Base-by-base conservation (phyloP, 2,888 invertebrate species). In the Pristionchus entomophagus region DNA sequence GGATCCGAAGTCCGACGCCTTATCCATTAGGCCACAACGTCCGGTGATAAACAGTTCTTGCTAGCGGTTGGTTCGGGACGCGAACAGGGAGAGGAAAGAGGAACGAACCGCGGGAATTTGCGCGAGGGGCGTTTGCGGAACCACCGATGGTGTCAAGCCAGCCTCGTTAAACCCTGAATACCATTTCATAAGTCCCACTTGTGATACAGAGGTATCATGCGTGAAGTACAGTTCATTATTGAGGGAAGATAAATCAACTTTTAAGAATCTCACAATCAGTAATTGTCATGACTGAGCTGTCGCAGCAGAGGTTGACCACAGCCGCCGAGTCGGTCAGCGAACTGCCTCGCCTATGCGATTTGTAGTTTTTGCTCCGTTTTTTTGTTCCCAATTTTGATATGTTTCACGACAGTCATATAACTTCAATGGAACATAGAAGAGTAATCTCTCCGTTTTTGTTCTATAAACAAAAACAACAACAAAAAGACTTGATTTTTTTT, bases 1-100 rank as follows among this genome's bases (percentile, higher is more conserved):
- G 89, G 89, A 91, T 92, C 90, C 90, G 91, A 91, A 91, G 91
- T 91, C 91, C 91, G 91, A 92, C 92, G 91, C 92, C 92, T 92
- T 91, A 91, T 91, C 91, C 91, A 91, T 91, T 91, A 91, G 91
- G 91, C 91, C 91, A 91, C 91, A 89, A 88, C 90, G 90, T 89
- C 90, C 69, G 84, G 38, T 45, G 73, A 14, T 38, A 22, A 12
- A 0, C 0, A n/a, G n/a, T 12, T n/a, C 35, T 29, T 49, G 22
- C 80, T 26, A 62, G 26, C 62, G 17, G 10, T 19, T 62, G 62
- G 6, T 26, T 62, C 6, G 8, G 19, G 41, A 38, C 17, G 22
- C 14, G 65, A 77, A 45, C n/a, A 29, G 49, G 32, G 29, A 22
- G 32, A 19, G 78, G 32, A 51, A 29, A 51, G 32, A 38, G 26